Evolutionary conservation across 1,140 invertebrate species (phyloP), one percentile per base, ranked within the genome.

Genomic region (Ips typographus): DNA sequence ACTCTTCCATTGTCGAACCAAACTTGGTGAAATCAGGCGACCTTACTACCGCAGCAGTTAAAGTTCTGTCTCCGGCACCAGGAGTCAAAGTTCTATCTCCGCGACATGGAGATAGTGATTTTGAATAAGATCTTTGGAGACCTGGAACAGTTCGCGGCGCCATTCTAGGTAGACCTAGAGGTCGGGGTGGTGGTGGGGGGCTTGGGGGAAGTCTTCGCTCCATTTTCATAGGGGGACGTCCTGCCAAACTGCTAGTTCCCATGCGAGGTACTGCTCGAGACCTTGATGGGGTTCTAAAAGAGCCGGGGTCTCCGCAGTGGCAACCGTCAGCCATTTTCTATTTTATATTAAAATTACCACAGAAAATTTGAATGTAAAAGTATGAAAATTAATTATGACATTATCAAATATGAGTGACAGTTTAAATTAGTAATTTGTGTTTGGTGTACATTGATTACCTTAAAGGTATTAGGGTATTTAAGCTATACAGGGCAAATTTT

Each of bases 1-100:
- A 38, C 49, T 62, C 59, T 3, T 62, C 59, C 42, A 68, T 55
- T 1, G 67, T 57, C 8, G 44, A 8, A 55, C 40, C 67, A n/a
- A 53, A 63, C 2, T 43, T 62, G 55, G 5, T 41, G 22, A 49
- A 49, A 41, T 66, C 55, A 39, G 64, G 55, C 4, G 6, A 22
- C 36, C 64, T 37, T 43, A 40, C 38, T 8, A 8, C 8, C 5
- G 49, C 4, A 52, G 40, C 36, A 3, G 47, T 39, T 39, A 56
- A 7, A 43, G 62, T 53, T 42, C n/a, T 41, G 40, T 55, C 41
- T 7, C 36, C 62, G n/a, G 62, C 42, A 40, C 49, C 62, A 4
- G 62, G 51, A 55, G 62, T 22, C 2, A 62, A 40, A 2, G 60
- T 62, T 51, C 38, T 49, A 51, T 62, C 60, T 40, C 3, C 37